These are phyloP conservation scores for Stictonetta naevosa DNA, from an alignment of 2,113 vertebrate species.

Conservation along the genomic window DNA sequence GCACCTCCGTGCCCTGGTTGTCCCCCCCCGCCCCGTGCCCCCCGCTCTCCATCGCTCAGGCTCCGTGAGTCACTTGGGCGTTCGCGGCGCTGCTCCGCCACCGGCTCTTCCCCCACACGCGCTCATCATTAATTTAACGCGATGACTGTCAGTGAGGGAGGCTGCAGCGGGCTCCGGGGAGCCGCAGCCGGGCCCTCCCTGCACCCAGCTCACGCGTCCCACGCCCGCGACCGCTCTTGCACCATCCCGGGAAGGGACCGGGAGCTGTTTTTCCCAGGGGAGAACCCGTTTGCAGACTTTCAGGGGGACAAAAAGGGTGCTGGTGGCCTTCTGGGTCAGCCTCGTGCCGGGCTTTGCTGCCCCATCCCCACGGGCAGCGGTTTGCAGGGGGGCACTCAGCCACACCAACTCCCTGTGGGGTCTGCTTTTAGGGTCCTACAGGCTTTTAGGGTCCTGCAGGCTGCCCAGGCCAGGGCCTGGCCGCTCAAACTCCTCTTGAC, in stretches of 20 bases:
- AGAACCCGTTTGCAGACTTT: background rate
- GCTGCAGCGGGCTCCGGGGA: background rate
- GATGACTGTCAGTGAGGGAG: background rate
- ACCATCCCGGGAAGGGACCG: background rate
- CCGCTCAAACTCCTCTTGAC: background rate
- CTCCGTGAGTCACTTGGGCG: background rate
- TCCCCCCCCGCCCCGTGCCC: background rate
- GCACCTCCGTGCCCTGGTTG: background rate
- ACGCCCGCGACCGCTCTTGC: background rate
- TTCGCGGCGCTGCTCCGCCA: background rate
- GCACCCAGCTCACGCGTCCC: background rate
- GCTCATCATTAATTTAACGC: conserved; percentile 46
- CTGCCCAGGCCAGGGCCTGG: background rate
- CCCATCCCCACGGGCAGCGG: background rate
- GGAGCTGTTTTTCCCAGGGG: background rate
- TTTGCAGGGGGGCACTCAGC: background rate
- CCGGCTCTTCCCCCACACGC: fast-evolving
- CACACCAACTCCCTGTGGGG: background rate
- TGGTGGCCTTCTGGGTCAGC: fast-evolving
- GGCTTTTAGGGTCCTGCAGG: background rate
- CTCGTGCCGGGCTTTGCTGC: background rate
- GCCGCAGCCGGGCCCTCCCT: background rate
- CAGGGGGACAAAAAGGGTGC: background rate
- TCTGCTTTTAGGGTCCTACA: background rate
- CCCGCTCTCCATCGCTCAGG: fast-evolving